phyloP scores from a whole-genome alignment of 2,888 invertebrate species.

The Machimus rusticus region DNA sequence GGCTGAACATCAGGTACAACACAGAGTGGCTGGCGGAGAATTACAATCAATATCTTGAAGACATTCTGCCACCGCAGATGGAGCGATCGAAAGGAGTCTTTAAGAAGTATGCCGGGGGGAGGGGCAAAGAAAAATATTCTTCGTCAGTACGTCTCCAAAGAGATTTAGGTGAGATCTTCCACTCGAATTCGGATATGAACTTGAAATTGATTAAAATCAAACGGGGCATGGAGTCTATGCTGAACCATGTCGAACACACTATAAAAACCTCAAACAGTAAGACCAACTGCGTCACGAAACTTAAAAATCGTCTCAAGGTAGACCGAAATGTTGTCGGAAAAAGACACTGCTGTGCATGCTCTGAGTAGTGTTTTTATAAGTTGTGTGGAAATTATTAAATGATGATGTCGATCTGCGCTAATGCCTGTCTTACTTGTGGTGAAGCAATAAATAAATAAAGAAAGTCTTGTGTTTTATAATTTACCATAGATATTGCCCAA shows the following conservation, averaged over 20 bases:
- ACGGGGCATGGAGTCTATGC: slow-evolving; percentile 40
- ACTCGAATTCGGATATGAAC: slow-evolving; percentile 40
- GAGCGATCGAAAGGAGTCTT: not conserved
- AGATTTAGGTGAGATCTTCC: slow-evolving; percentile 19
- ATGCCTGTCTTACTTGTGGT: not conserved
- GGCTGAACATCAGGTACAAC: slow-evolving; percentile 42
- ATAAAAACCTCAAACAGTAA: slow-evolving; percentile 25
- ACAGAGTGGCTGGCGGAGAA: slow-evolving; percentile 36
- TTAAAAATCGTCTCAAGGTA: not conserved
- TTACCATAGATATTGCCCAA: too few relatives aligned
- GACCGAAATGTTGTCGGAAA: not conserved
- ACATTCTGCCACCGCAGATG: not conserved
- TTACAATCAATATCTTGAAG: slow-evolving; percentile 38
- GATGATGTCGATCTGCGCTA: not conserved
- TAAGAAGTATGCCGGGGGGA: not conserved
- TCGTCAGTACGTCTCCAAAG: not conserved
- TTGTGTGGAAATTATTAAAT: not conserved
- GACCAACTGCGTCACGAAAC: not conserved
- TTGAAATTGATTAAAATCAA: slow-evolving; percentile 45
- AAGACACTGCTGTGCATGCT: not conserved
- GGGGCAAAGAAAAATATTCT: not conserved
- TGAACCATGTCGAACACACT: slow-evolving; percentile 41
- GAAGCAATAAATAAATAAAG: not conserved
- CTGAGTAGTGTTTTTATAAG: not conserved
- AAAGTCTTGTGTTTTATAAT: too few relatives aligned